Conservation (phyloP, 2,888 invertebrate species). For the Nemotelus pantherinus region DNA sequence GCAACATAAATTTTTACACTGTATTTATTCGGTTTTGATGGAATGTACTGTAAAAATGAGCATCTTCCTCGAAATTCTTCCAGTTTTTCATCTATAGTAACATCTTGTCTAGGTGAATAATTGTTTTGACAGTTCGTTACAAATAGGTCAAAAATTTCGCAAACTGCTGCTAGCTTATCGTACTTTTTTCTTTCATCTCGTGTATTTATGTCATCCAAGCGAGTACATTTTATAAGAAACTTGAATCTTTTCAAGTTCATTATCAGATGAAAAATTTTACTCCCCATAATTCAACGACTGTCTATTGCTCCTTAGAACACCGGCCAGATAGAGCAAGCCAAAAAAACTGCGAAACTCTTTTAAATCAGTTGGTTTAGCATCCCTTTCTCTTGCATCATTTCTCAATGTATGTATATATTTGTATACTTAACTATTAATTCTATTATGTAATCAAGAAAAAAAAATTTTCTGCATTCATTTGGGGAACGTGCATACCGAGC, state of each 20-base stretch:
- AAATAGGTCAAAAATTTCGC: not conserved
- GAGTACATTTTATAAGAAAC: slow-evolving; percentile 12
- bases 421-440: not conserved
- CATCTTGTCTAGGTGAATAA: slow-evolving; percentile 37
- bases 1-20: slow-evolving; percentile 55
- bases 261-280: not conserved
- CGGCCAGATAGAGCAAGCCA: no score
- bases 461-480: not conserved
- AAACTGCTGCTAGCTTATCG: not conserved
- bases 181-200: no score
- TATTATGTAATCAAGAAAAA: slow-evolving; percentile 13
- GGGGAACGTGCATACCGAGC: not conserved
- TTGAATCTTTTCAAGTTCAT: slow-evolving; percentile 19
- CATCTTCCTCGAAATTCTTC: slow-evolving; percentile 52
- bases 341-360: slow-evolving; percentile 15
- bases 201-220: not conserved
- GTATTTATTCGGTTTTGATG: slow-evolving; percentile 52
- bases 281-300: slow-evolving; percentile 1
- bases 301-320: slow-evolving; percentile 7
- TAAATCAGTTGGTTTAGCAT: slow-evolving; percentile 7
- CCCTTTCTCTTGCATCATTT: no score
- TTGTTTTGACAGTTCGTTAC: not conserved
- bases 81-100: slow-evolving; percentile 56
- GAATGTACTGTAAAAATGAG: slow-evolving; percentile 56
- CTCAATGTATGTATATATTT: no score